Evolutionary conservation across 2,888 invertebrate genomes (phyloP).

Genomic region (Cephus sareptanus): DNA sequence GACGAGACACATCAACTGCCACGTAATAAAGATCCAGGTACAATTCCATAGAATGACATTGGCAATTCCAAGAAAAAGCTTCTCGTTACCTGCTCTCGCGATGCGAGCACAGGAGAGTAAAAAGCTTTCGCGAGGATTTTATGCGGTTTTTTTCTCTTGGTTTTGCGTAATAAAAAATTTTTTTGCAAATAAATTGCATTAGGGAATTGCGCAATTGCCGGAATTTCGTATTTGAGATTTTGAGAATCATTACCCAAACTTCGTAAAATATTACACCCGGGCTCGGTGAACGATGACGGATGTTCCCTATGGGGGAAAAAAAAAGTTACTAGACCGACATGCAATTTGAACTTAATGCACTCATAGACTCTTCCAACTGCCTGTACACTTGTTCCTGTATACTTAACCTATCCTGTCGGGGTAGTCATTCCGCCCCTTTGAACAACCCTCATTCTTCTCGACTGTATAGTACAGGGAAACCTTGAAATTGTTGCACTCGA

Average conservation of each 20-base stretch:
- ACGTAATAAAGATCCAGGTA: conserved; percentile 38
- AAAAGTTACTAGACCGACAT: conserved; percentile 24
- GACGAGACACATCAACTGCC: conserved; percentile 32
- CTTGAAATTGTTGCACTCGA: background rate
- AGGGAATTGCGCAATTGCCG: background rate
- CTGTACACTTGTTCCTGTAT: background rate
- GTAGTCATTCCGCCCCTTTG: background rate
- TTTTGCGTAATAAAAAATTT: background rate
- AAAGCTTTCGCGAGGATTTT: background rate
- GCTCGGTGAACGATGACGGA: background rate
- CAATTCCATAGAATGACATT: conserved; percentile 35
- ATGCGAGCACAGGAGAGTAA: background rate
- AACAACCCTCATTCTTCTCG: background rate
- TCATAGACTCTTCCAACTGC: conserved; percentile 18
- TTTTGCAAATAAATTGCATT: background rate
- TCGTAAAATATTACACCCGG: background rate
- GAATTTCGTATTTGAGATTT: background rate
- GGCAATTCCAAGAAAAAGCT: conserved; percentile 23
- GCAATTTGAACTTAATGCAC: conserved; percentile 57
- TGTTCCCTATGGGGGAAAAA: background rate
- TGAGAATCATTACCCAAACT: background rate
- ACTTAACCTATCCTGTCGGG: background rate
- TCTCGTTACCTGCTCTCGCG: background rate
- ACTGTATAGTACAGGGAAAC: background rate
- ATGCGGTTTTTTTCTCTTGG: too few relatives aligned